Percentiles rank a stretch among this genome's conserved stretches.
phyloP scores from a whole-genome alignment of 2,797 vertebrate genomes.

The Girardinus metallicus region DNA sequence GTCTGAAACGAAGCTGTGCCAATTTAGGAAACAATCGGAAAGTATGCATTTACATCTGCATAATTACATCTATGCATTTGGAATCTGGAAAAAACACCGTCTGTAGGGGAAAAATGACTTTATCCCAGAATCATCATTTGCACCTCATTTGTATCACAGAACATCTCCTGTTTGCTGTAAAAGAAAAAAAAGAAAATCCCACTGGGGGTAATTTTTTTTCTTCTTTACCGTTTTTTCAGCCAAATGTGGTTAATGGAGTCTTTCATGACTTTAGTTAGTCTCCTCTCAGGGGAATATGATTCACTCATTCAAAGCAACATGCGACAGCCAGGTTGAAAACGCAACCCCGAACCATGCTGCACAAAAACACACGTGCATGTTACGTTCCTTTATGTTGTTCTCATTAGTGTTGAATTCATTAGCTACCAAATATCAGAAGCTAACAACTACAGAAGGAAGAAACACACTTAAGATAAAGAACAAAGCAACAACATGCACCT shows the following conservation, averaged over 20 bases:
- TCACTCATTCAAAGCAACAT: background rate
- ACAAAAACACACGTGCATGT: constrained; percentile 1
- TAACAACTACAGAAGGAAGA: background rate
- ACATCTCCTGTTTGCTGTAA: constrained; percentile 70
- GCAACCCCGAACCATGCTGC: background rate
- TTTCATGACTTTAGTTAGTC: constrained; percentile 80
- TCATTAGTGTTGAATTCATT: background rate
- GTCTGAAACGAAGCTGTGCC: background rate
- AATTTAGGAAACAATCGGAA: background rate
- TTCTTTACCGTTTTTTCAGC: constrained; percentile 77
- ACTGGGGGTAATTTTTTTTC: constrained; percentile 84
- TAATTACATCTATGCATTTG: background rate
- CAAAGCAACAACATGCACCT: background rate
- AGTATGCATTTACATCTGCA: background rate
- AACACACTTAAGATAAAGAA: background rate
- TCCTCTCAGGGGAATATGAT: background rate
- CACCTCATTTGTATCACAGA: constrained; percentile 86
- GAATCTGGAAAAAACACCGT: background rate
- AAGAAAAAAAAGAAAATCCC: constrained; percentile 74
- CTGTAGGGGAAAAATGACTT: background rate
- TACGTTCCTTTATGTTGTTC: background rate
- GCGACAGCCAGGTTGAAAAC: background rate
- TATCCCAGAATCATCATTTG: background rate
- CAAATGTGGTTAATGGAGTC: constrained; percentile 87
- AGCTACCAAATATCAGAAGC: background rate